phyloP scores from a whole-genome alignment of 1,140 invertebrate species.

The Drosophila simulans region DNA sequence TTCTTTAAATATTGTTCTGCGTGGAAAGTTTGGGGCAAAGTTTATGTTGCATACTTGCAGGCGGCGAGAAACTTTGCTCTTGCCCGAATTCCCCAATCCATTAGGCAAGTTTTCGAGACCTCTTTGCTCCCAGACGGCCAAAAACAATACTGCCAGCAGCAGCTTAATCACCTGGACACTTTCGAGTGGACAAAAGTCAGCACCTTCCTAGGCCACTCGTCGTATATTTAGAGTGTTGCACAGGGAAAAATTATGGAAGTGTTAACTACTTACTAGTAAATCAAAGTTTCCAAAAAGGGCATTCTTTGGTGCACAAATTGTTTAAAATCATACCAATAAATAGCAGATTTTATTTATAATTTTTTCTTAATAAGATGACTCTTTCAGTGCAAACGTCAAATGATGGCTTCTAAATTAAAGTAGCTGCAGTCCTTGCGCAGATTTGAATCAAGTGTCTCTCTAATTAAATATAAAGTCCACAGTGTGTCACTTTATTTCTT shows the following conservation, averaged over 20 bases:
- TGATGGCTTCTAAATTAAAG: too few species aligned
- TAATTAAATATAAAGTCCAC: slow-evolving; percentile 28
- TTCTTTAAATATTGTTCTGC: slow-evolving; percentile 29
- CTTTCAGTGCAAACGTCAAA: not conserved
- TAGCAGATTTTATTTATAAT: too few species aligned
- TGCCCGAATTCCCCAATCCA: slow-evolving; percentile 36
- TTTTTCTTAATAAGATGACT: not conserved
- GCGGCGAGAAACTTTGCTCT: slow-evolving; percentile 51
- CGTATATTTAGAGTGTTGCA: not conserved
- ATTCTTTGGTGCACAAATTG: too few species aligned
- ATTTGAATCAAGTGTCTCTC: slow-evolving; percentile 20
- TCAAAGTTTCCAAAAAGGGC: too few species aligned
- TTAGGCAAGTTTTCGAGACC: slow-evolving; percentile 38
- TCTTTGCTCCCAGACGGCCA: slow-evolving; percentile 10
- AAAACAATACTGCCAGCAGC: slow-evolving; percentile 37
- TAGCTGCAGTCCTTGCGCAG: not conserved
- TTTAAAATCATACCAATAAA: too few species aligned
- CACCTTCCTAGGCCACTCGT: not conserved
- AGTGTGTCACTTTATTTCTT: slow-evolving; percentile 19
- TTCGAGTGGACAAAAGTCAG: not conserved
- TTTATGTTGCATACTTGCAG: slow-evolving; percentile 47
- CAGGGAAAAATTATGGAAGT: not conserved
- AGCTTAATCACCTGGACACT: slow-evolving; percentile 49
- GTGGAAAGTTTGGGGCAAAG: slow-evolving; percentile 31
- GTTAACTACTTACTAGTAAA: not conserved